Conservation (phyloP, 1,140 invertebrate genomes). For the Oryzaephilus surinamensis region DNA sequence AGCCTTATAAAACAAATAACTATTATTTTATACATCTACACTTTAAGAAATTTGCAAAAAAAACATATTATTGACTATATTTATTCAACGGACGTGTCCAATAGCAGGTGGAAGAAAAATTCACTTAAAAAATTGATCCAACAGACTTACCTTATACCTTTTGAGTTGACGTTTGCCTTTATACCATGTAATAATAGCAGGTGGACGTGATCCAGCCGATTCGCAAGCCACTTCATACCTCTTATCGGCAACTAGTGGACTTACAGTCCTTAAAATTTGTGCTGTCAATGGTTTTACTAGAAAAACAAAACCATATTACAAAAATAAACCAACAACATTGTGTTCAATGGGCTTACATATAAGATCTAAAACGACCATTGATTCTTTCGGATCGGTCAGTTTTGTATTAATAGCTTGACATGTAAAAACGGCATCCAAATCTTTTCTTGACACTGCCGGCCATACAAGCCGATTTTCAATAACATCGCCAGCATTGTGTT, state of each 20-base stretch:
- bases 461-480: slow-evolving; percentile 74
- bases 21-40: no score
- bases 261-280: slow-evolving; percentile 52
- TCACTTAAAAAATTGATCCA: no score
- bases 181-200: slow-evolving; percentile 80
- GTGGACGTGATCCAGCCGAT: slow-evolving; percentile 71
- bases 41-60: no score
- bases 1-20: no score
- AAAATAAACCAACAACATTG: no score
- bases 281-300: slow-evolving; percentile 72
- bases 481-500: slow-evolving; percentile 69
- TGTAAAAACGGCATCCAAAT: slow-evolving; percentile 71
- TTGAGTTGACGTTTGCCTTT: slow-evolving; percentile 70
- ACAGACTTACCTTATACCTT: no score
- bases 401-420: slow-evolving; percentile 76
- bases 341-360: slow-evolving; percentile 58
- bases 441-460: slow-evolving; percentile 59
- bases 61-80: no score
- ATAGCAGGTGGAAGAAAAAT: no score
- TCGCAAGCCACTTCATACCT: slow-evolving; percentile 70
- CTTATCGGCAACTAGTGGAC: slow-evolving; percentile 58
- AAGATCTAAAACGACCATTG: slow-evolving; percentile 65
- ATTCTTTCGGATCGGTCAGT: slow-evolving; percentile 62
- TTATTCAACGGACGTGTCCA: no score
- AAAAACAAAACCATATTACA: slow-evolving; percentile 20